Percentiles rank a stretch among this genome's conserved stretches.
phyloP scores from a whole-genome alignment of 1,140 invertebrate species.

The Hyles euphorbiae region DNA sequence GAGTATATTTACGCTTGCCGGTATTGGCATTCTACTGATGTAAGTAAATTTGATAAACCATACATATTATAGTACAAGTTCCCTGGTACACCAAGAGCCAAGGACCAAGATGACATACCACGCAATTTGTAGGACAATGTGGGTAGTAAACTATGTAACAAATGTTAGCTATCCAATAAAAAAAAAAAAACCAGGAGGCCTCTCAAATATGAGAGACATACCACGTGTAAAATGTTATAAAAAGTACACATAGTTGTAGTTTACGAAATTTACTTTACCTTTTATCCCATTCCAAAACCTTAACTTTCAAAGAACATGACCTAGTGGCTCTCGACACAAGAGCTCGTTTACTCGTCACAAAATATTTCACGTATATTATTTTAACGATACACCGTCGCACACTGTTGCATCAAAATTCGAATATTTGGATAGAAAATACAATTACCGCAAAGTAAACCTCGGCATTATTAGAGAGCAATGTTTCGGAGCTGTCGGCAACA shows the following conservation, averaged over 20 bases:
- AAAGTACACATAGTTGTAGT: too few relatives aligned
- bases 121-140: too few relatives aligned
- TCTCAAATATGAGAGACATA: too few relatives aligned
- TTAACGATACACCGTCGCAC: too few relatives aligned
- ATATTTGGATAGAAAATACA: slow-evolving; percentile 20
- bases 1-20: slow-evolving; percentile 65
- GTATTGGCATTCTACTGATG: slow-evolving; percentile 57
- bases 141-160: neutral
- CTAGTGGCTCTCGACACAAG: too few relatives aligned
- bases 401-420: slow-evolving; percentile 1
- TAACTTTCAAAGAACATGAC: too few relatives aligned
- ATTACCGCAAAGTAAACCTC: slow-evolving; percentile 21
- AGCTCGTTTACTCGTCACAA: neutral
- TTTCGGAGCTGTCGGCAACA: slow-evolving; percentile 21
- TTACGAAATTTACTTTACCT: too few relatives aligned
- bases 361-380: neutral
- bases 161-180: too few relatives aligned
- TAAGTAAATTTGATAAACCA: slow-evolving; percentile 12
- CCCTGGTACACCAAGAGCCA: neutral
- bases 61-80: neutral
- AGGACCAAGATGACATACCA: too few relatives aligned
- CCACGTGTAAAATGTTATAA: too few relatives aligned
- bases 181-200: too few relatives aligned
- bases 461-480: slow-evolving; percentile 11
- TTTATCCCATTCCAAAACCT: too few relatives aligned